These are phyloP conservation scores for Troglohyphantes excavatus DNA, from an alignment of 2,888 invertebrate species.

Conservation along the genomic window DNA sequence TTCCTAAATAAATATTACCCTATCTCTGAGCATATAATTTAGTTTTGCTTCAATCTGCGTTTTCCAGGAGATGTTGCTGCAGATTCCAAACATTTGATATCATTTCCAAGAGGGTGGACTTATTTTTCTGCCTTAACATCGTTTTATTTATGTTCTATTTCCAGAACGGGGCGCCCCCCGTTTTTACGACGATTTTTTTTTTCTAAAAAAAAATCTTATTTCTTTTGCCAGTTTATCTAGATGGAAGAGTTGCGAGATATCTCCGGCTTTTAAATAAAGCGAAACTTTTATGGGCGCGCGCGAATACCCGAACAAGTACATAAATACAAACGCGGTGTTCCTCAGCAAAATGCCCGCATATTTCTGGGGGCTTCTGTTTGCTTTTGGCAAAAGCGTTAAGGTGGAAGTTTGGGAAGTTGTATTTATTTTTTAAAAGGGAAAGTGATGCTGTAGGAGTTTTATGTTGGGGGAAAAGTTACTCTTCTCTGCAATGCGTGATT, in stretches of 20 bases:
- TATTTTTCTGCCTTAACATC: neutral
- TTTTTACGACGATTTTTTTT: constrained; percentile 52
- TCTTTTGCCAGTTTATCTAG: constrained; percentile 56
- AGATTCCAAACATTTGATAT: constrained; percentile 76
- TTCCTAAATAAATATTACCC: constrained; percentile 71
- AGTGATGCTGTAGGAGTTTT: neutral
- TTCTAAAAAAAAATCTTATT: no score
- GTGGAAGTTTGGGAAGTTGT: constrained; percentile 47
- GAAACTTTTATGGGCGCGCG: constrained; percentile 53
- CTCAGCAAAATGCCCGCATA: constrained; percentile 36
- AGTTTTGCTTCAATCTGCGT: constrained; percentile 57
- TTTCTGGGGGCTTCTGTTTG: constrained; percentile 51
- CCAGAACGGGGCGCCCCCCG: constrained; percentile 43
- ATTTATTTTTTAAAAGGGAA: constrained; percentile 40
- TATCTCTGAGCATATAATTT: constrained; percentile 40
- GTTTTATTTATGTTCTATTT: constrained; percentile 73
- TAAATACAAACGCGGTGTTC: constrained; percentile 40
- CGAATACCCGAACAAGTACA: neutral
- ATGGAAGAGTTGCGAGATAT: constrained; percentile 42
- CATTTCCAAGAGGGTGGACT: constrained; percentile 36
- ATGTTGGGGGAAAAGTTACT: constrained; percentile 46
- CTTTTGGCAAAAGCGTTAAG: constrained; percentile 46
- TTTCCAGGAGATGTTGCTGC: constrained; percentile 51
- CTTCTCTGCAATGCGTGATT: constrained; percentile 34
- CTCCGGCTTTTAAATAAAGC: constrained; percentile 64